A percentile compares a stretch with the other conserved stretches of the same genome.
Evolutionary conservation across 2,113 vertebrate species (phyloP).

Genomic region (Silurus meridionalis): DNA sequence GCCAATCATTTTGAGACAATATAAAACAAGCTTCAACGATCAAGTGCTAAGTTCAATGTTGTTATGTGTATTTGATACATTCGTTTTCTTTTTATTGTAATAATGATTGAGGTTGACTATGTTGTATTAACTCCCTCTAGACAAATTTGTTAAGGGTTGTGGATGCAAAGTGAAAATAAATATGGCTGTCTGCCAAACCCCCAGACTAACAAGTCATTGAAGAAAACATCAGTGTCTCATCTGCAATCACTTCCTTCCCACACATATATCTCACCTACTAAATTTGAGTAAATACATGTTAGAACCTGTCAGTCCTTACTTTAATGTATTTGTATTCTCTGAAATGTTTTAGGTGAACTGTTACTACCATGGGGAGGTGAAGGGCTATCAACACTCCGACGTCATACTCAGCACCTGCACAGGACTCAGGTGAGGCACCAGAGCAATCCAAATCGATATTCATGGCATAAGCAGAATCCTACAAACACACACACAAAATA

Average conservation of each 20-base stretch:
- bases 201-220: neutral
- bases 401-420: conserved; percentile 75
- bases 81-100: neutral
- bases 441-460: conserved; percentile 47
- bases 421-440: conserved; percentile 72
- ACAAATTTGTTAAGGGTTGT: neutral
- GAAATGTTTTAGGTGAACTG: conserved; percentile 70
- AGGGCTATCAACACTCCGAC: conserved; percentile 65
- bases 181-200: neutral
- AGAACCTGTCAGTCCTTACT: neutral
- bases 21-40: neutral
- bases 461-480: neutral
- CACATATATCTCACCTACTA: conserved; percentile 2
- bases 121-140: neutral
- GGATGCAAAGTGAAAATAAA: neutral
- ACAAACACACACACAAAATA: conserved; percentile 41
- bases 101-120: neutral
- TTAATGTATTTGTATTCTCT: neutral
- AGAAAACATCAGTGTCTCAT: neutral
- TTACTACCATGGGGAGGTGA: conserved; percentile 77
- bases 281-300: neutral
- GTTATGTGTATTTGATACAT: neutral
- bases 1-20: neutral
- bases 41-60: neutral
- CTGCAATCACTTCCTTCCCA: neutral